Evolutionary conservation across 2,797 vertebrate genomes (phyloP), one percentile per base, ranked within the genome.

Genomic region (Diplodus sargus): DNA sequence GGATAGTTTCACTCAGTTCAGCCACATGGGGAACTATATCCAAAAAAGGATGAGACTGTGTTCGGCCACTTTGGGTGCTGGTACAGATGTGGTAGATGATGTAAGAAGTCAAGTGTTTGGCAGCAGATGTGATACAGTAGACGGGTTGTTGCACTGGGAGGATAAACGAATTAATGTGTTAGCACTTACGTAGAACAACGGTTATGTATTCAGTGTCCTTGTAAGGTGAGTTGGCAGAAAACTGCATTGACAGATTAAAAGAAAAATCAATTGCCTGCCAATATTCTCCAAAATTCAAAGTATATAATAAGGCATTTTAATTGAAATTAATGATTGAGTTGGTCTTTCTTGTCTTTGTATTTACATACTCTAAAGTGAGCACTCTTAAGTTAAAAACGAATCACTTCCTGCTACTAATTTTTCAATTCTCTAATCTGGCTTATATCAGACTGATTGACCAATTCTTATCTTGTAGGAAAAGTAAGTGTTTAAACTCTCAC

Each of bases 11-110:
- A 74, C 67, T 70, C 76, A 39, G 83, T 66, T 70, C n/a, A 67
- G 70, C 57, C 79, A 81, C 69, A 48, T 78, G 74, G 48, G 61
- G 30, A 84, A 74, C 67, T 77, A 85, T 78, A 74, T 79, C 88
- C 86, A 84, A 90, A 92, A 84, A 86, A 82, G 87, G 89, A 79
- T 81, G 78, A 74, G 81, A 62, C 76, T 68, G 47, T 74, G 85
- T 83, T 79, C 74, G 81, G 64, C n/a, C 59, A 73, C 25, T 20
- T 42, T 70, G 48, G 63, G 66, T 49, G 57, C 47, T 85, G 62
- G 64, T 76, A 42, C 74, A 79, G 76, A 85, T 79, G 64, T 81
- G 76, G 70, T 56, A 3, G 74, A 11, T 83, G 78, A 75, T 80
- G 80, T 73, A 73, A 85, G 48, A 34, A 17, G 53, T 76, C 51